Evolutionary conservation across 2,888 invertebrate species (phyloP).

Genomic region (Eumerus sabulonum): DNA sequence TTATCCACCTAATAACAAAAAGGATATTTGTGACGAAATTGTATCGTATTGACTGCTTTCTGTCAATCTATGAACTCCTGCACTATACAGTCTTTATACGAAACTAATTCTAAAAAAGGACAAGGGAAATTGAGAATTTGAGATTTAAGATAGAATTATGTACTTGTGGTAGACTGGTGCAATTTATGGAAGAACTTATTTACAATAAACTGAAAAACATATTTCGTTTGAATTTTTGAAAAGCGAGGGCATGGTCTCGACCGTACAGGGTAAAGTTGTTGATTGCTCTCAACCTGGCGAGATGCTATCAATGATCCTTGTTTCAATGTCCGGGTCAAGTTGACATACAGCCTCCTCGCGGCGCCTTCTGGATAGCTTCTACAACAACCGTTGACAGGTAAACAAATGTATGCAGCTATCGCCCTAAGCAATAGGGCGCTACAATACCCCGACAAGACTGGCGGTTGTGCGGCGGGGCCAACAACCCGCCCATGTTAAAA

Average conservation of each 20-base stretch:
- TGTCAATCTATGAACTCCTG: constrained; percentile 9
- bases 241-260: not conserved
- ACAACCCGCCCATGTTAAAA: no score
- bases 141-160: constrained; percentile 9
- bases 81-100: constrained; percentile 20
- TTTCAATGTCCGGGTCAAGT: no score
- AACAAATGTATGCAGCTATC: no score
- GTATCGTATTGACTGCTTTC: constrained; percentile 36
- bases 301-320: no score
- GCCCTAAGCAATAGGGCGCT: no score
- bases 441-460: no score
- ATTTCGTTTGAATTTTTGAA: not conserved
- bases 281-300: no score
- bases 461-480: no score
- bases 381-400: no score
- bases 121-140: constrained; percentile 1
- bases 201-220: constrained; percentile 45
- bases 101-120: constrained; percentile 18
- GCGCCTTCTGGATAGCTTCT: no score
- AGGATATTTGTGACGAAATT: not conserved
- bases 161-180: constrained; percentile 28
- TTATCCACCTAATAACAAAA: not conserved
- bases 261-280: no score
- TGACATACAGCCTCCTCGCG: no score
- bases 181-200: constrained; percentile 47